Evolutionary conservation across 2,113 vertebrate genomes (phyloP).

Genomic region (Pelobates fuscus): DNA sequence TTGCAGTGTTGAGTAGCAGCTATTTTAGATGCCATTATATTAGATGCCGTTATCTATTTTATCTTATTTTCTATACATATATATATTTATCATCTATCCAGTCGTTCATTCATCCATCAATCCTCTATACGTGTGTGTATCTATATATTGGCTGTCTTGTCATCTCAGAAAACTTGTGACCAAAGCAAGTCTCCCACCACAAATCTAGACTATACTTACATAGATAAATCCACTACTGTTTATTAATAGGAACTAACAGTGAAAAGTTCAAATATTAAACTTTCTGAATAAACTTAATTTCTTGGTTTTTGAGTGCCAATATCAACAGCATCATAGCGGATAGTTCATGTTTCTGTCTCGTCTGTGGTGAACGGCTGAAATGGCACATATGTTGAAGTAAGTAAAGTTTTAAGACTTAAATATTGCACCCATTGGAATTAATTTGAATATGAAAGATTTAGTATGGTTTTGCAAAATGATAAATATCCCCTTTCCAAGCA

Average conservation of each 20-base stretch:
- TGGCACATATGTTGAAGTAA: slow-evolving; percentile 58
- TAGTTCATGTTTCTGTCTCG: slow-evolving; percentile 70
- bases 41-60: too few species aligned
- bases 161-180: slow-evolving; percentile 19
- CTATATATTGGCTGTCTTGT: slow-evolving; percentile 13
- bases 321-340: slow-evolving; percentile 62
- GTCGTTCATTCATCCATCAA: too few species aligned
- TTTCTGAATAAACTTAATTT: slow-evolving; percentile 70
- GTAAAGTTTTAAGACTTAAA: slow-evolving; percentile 47
- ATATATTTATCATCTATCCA: too few species aligned
- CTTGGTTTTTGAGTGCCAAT: slow-evolving; percentile 62
- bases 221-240: slow-evolving; percentile 62
- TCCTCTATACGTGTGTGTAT: not conserved
- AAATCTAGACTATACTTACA: slow-evolving; percentile 43
- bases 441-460: not conserved
- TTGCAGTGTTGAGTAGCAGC: too few species aligned
- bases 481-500: not conserved
- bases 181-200: slow-evolving; percentile 19
- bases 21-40: too few species aligned
- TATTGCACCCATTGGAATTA: slow-evolving; percentile 18
- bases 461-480: not conserved
- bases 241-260: slow-evolving; percentile 66
- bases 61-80: too few species aligned
- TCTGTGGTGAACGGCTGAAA: slow-evolving; percentile 67
- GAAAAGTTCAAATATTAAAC: slow-evolving; percentile 81